Evolutionary conservation across 2,888 invertebrate species (phyloP), one percentile per base, ranked within the genome.

Genomic region (Cybosia mesomella): DNA sequence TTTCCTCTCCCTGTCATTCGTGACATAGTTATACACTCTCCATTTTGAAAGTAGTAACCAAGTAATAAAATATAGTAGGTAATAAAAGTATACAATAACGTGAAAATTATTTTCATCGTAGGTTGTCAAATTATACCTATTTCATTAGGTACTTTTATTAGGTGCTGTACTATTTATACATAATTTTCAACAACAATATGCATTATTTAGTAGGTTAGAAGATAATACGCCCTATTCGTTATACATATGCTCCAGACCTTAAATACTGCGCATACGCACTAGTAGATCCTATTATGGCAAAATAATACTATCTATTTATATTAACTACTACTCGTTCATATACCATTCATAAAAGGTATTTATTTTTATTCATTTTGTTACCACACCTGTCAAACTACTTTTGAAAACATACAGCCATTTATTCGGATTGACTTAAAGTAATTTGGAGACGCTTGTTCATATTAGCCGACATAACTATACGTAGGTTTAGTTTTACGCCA

Each of bases 301-400:
- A 39, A 60, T n/a, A 21, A 11, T 34, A 9, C 32, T 22, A 43
- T 54, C 15, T 68, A 68, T 68, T 68, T 49, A 32, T 49, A 68
- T 55, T 32, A 60, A 60, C 55, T 59, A 64, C 60, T 34, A 57
- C 59, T 53, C 39, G 21, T 28, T 57, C 21, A 58, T 59, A 36
- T 66, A 71, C 66, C 66, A 80, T 80, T 79, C 67, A 73, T 72
- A 71, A 63, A 54, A 72, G 67, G 49, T 66, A 66, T 71, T 70
- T 58, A 70, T 64, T 75, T 60, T 79, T 72, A n/a, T 36, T 69
- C 28, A 70, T 81, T 81, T 76, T 76, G 55, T 77, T 71, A 64
- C 59, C 64, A 67, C 43, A 80, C 78, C 63, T 65, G 70, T 70
- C 71, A 67, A 63, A 71, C 68, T 22, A 64, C 79, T 76, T 68